Percentiles rank a stretch among this genome's conserved stretches.
Evolutionary conservation across 2,888 invertebrate species (phyloP).

Genomic region (Ischnura elegans): DNA sequence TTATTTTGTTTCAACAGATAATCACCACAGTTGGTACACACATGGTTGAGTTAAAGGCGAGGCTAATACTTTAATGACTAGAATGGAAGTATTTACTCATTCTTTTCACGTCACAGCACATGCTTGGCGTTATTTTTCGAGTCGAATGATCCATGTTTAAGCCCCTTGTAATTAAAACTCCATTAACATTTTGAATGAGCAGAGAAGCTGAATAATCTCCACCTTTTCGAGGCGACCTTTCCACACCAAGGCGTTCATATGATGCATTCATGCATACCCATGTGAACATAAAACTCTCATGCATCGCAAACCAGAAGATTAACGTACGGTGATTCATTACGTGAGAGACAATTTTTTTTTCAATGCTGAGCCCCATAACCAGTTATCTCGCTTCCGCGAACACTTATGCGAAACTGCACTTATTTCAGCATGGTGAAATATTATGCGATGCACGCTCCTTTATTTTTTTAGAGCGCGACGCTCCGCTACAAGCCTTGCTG

Average conservation of each 20-base stretch:
- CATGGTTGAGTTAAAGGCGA: no score
- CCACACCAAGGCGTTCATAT: background rate
- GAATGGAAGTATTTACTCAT: no score
- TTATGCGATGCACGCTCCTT: background rate
- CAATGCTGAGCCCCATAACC: background rate
- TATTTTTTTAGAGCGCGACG: background rate
- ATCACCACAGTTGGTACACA: no score
- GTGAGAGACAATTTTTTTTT: no score
- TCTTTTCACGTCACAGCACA: no score
- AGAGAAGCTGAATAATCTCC: background rate
- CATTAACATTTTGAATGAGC: no score
- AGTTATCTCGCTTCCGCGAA: background rate
- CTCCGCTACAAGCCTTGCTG: background rate
- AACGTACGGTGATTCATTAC: background rate
- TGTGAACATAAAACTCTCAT: no score
- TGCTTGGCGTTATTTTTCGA: no score
- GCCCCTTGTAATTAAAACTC: no score
- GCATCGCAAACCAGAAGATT: background rate
- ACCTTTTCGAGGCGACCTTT: background rate
- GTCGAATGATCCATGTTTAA: no score
- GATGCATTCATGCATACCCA: background rate
- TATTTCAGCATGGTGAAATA: background rate
- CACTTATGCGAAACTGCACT: background rate
- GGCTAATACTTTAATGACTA: no score
- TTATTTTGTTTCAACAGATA: no score